Base-by-base conservation (phyloP, 1,140 invertebrate genomes). In the Marisa cornuarietis region DNA sequence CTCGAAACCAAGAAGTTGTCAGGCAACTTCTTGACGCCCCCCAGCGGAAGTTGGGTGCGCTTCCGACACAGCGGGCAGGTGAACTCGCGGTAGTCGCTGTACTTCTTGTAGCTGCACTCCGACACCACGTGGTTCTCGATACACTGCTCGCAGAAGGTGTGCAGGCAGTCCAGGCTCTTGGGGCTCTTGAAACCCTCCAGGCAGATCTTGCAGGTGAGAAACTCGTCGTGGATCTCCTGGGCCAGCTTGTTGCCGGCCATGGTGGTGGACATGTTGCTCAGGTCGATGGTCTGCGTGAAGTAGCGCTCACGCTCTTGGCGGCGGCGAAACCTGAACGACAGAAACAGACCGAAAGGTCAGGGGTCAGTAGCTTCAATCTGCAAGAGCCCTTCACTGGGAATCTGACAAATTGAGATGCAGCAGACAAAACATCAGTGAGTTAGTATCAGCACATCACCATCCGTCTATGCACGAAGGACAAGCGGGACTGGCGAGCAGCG, bases 131-230 rank as follows among this genome's bases (percentile, higher is more conserved):
- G 90, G 79, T 88, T 90, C 71, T 91, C 89, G 83, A 91, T 89
- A 88, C 96, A 98, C 72, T 93, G 92, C 92, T 97, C 96, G 91
- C 96, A 98, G 92, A 97, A 98, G 4, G 96, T 96, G 92, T 98
- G 97, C 85, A 98, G 93, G 90, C 97, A 98, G 85, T 95, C 95
- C 82, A 98, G 93, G 79, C 98, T 94, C 85, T 96, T 94, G 71
- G 96, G 90, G 95, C 84, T 88, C 80, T 90, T 91, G 81, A 87
- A 91, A 26, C 83, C 85, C 74, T 91, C 89, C 68, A 90, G 87
- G 78, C 91, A 91, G 76, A 91, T 91, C 81, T 91, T 91, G 79
- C 91, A 91, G 13, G 88, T 88, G 24, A 83, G 83, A 72, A 88
- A 87, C 71, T 87, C 86, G 61, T 87, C 87, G 58, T 87, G 83